Percentiles rank a stretch among this genome's conserved stretches.
Conservation (phyloP, 2,113 vertebrate species). For the Alexandromys fortis region DNA sequence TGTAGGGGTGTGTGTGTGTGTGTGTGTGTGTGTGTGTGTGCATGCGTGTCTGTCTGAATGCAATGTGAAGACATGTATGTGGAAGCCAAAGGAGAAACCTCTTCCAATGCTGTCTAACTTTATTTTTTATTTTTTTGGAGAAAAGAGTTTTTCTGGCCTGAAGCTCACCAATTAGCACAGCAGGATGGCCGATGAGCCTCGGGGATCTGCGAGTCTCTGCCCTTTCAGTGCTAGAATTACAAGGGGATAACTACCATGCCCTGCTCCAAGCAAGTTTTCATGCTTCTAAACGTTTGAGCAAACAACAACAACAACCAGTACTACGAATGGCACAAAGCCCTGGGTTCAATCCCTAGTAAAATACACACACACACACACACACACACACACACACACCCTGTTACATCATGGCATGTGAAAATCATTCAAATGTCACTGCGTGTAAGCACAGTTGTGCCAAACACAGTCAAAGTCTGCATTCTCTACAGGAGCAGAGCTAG, state of each 20-base stretch:
- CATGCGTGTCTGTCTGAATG: neutral
- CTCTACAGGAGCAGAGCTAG: accelerated
- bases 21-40: neutral
- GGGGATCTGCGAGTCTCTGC: neutral
- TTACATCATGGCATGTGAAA: neutral
- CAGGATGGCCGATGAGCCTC: neutral
- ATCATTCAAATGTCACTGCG: too few species aligned
- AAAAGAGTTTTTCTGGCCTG: neutral
- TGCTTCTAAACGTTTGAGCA: neutral
- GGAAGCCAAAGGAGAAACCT: neutral
- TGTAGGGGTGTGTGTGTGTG: neutral
- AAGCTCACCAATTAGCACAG: neutral
- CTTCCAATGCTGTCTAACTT: neutral
- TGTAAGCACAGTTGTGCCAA: accelerated
- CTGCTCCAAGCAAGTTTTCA: neutral
- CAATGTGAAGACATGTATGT: neutral
- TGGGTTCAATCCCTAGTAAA: neutral
- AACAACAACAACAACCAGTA: neutral
- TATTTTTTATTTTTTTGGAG: neutral
- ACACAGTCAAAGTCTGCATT: accelerated
- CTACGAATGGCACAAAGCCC: neutral
- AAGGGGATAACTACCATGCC: neutral
- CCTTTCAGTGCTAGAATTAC: too few species aligned
- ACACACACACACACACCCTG: neutral
- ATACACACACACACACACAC: too few species aligned